phyloP scores from a whole-genome alignment of 2,113 vertebrate species.

The Morone chrysops region DNA sequence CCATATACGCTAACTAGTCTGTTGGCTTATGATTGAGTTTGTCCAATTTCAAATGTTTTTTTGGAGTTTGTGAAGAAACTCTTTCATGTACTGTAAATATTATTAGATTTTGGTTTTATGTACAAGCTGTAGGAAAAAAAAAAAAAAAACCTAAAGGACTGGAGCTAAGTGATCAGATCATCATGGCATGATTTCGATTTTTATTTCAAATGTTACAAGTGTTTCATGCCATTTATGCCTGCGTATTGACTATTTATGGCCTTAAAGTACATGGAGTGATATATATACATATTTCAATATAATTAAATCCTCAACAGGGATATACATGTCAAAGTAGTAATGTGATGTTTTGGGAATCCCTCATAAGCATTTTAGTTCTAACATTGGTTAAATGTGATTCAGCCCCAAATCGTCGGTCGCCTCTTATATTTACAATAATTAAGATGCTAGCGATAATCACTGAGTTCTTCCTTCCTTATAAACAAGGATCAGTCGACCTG shows the following conservation, averaged over 20 bases:
- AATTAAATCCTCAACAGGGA: slow-evolving; percentile 1
- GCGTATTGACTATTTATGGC: slow-evolving; percentile 46
- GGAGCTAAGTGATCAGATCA: slow-evolving; percentile 27
- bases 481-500: slow-evolving; percentile 27
- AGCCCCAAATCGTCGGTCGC: neutral
- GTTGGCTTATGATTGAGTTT: slow-evolving; percentile 4
- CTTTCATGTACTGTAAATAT: slow-evolving; percentile 43
- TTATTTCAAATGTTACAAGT: slow-evolving; percentile 25
- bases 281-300: neutral
- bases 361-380: neutral
- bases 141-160: slow-evolving; percentile 17
- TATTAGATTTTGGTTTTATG: slow-evolving; percentile 33
- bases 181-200: slow-evolving; percentile 25
- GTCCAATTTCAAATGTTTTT: slow-evolving; percentile 17
- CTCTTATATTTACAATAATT: neutral
- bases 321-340: neutral
- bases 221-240: slow-evolving; percentile 36
- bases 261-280: slow-evolving; percentile 25
- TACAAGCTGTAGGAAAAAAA: neutral
- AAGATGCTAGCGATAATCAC: slow-evolving; percentile 50
- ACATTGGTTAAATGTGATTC: neutral
- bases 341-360: slow-evolving; percentile 10
- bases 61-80: slow-evolving; percentile 10
- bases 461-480: slow-evolving; percentile 42
- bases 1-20: neutral